Percentiles rank a stretch among this genome's conserved stretches.
Evolutionary conservation across 2,113 vertebrate genomes (phyloP).

Genomic region (Thinocorus orbignyianus): DNA sequence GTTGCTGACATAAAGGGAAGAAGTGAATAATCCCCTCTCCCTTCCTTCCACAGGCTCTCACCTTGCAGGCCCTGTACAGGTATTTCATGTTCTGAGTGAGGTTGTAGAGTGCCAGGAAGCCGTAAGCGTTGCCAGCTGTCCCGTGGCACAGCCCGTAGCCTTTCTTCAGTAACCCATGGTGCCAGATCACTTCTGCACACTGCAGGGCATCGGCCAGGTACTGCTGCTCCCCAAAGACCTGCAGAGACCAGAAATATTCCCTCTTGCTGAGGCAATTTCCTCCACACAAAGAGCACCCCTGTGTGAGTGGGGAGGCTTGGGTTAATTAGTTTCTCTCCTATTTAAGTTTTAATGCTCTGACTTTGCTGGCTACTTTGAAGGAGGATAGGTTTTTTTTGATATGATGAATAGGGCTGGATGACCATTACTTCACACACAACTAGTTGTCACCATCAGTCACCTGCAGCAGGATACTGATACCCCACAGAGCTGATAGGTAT

Average conservation of each 20-base stretch:
- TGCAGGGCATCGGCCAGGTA: slow-evolving; percentile 86
- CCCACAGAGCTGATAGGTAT: not conserved
- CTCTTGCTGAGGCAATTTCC: not conserved
- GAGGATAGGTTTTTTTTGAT: not conserved
- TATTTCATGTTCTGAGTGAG: slow-evolving; percentile 86
- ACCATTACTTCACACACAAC: not conserved
- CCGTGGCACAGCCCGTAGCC: slow-evolving; percentile 96
- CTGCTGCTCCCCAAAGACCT: slow-evolving; percentile 85
- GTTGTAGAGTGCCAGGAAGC: slow-evolving; percentile 88
- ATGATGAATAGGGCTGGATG: not conserved
- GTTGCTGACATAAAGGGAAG: not conserved
- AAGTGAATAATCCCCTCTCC: not conserved
- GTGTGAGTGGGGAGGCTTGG: not conserved
- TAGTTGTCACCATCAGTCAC: not conserved
- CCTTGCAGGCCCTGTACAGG: slow-evolving; percentile 95
- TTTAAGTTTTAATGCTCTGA: not conserved
- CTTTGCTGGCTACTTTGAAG: not conserved
- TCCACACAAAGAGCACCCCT: not conserved
- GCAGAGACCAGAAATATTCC: not conserved
- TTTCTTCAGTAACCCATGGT: slow-evolving; percentile 88
- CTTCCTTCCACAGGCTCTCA: slow-evolving; percentile 39
- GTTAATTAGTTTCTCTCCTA: not conserved
- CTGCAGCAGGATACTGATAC: not conserved
- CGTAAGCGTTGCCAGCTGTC: slow-evolving; percentile 90
- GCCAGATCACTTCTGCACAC: slow-evolving; percentile 92